Conservation (phyloP, 2,797 vertebrate species). For the Helostoma temminkii region DNA sequence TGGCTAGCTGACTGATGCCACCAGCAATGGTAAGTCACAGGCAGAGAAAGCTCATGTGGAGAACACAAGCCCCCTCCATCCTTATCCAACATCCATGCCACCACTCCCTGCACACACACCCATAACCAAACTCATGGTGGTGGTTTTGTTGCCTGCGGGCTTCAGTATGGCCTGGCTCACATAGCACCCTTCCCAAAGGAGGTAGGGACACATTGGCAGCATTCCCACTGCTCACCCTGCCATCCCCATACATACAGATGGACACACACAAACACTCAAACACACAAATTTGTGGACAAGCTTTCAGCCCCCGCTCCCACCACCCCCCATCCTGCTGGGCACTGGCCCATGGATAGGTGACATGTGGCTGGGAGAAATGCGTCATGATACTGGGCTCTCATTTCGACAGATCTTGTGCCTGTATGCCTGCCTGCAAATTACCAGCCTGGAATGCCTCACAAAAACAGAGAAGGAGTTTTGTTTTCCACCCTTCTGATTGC, state of each 20-base stretch:
- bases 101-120: slow-evolving; percentile 7
- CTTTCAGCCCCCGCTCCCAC: slow-evolving; percentile 33
- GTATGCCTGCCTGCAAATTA: slow-evolving; percentile 64
- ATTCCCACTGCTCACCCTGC: slow-evolving; percentile 47
- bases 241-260: slow-evolving; percentile 61
- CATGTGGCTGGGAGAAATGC: slow-evolving; percentile 76
- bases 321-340: slow-evolving; percentile 54
- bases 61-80: slow-evolving; percentile 41
- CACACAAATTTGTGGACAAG: slow-evolving; percentile 39
- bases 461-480: slow-evolving; percentile 64
- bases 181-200: slow-evolving; percentile 64
- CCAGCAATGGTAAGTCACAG: slow-evolving; percentile 66
- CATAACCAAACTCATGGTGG: slow-evolving; percentile 24
- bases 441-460: slow-evolving; percentile 63
- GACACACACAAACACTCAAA: slow-evolving; percentile 57
- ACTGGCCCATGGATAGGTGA: slow-evolving; percentile 71
- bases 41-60: slow-evolving; percentile 62
- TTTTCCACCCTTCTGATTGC: slow-evolving; percentile 60
- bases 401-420: slow-evolving; percentile 70
- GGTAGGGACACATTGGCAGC: slow-evolving; percentile 60
- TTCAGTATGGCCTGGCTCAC: slow-evolving; percentile 74
- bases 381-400: slow-evolving; percentile 72
- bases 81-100: slow-evolving; percentile 7
- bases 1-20: slow-evolving; percentile 73
- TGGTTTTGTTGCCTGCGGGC: slow-evolving; percentile 59